Percentiles rank a stretch among this genome's conserved stretches.
phyloP scores from a whole-genome alignment of 2,113 vertebrate species.

The Gymnogyps californianus region DNA sequence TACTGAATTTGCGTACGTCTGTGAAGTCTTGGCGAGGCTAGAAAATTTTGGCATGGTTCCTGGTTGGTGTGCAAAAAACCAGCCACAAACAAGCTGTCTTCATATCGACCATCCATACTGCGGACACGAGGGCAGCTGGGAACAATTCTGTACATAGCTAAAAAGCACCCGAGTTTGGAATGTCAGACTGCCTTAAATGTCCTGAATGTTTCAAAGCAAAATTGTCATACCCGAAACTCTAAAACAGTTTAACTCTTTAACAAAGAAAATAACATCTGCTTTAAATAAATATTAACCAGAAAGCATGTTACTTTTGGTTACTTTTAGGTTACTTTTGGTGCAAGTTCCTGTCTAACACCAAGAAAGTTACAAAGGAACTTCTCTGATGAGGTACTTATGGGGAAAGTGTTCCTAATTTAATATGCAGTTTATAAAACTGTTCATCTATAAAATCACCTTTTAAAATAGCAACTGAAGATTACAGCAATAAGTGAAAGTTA shows the following conservation, averaged over 20 bases:
- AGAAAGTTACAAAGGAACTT: neutral
- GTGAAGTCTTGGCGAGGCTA: neutral
- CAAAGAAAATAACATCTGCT: neutral
- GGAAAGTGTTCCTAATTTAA: neutral
- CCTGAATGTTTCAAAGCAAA: neutral
- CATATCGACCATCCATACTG: neutral
- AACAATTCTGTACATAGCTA: neutral
- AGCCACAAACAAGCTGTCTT: neutral
- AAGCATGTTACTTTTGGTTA: neutral
- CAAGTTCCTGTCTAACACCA: neutral
- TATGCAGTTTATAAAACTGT: neutral
- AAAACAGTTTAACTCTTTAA: neutral
- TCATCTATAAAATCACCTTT: neutral
- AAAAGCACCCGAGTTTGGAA: neutral
- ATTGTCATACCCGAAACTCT: neutral
- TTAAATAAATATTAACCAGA: neutral
- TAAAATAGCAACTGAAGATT: neutral
- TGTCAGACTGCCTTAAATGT: neutral
- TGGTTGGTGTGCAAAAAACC: neutral
- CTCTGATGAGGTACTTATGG: neutral
- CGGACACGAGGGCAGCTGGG: neutral
- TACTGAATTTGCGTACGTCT: neutral
- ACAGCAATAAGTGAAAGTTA: neutral
- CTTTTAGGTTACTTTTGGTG: neutral
- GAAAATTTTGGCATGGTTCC: neutral